Percentiles rank a stretch among this genome's conserved stretches.
Conservation (phyloP, 2,888 invertebrate species). For the Eupithecia exiguata region DNA sequence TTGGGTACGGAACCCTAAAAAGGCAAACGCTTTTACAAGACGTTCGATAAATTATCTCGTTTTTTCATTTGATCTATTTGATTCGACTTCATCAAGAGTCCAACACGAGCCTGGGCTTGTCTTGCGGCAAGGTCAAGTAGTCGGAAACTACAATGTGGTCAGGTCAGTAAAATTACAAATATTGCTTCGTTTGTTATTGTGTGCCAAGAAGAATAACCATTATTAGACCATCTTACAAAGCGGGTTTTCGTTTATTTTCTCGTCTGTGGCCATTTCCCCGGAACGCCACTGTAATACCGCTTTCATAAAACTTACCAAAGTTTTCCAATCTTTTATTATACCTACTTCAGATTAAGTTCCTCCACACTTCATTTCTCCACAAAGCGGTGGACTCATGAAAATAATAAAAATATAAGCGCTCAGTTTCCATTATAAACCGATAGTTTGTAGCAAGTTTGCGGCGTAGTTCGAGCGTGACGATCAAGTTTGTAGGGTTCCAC, state of each 20-base stretch:
- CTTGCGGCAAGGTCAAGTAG: background rate
- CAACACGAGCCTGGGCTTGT: too few relatives aligned
- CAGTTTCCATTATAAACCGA: conserved; percentile 39
- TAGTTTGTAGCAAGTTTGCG: conserved; percentile 35
- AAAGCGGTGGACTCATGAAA: conserved; percentile 30
- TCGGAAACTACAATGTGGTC: background rate
- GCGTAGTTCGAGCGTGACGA: conserved; percentile 30
- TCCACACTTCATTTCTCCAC: conserved; percentile 29
- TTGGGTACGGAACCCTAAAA: too few relatives aligned
- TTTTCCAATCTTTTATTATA: conserved; percentile 31
- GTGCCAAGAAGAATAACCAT: background rate
- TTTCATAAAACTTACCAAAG: conserved; percentile 16
- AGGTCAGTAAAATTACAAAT: background rate
- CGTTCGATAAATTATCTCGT: background rate
- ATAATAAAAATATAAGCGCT: conserved; percentile 26
- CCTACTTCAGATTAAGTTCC: conserved; percentile 21
- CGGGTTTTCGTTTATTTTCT: background rate
- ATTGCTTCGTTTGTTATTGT: background rate
- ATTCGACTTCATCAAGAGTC: too few relatives aligned
- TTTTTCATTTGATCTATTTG: too few relatives aligned
- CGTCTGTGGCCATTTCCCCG: background rate
- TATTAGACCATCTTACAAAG: background rate
- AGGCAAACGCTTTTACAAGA: background rate
- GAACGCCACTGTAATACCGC: conserved; percentile 6
- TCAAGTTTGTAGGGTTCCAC: conserved; percentile 25